phyloP scores from a whole-genome alignment of 23 tunicate genomes.

The Halocynthia roretzi region DNA sequence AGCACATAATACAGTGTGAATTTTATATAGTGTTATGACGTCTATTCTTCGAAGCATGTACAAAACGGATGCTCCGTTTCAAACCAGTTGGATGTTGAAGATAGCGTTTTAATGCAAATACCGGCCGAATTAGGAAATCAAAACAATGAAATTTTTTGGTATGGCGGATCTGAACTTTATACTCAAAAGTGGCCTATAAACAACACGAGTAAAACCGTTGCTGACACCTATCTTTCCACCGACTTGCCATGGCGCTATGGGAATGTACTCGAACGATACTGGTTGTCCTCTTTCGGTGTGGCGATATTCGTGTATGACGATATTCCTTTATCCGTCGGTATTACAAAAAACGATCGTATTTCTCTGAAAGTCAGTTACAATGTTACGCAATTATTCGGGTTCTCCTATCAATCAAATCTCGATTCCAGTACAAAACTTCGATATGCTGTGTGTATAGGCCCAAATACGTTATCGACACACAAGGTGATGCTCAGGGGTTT shows the following conservation, averaged over 20 bases:
- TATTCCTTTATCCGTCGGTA: constrained; percentile 37
- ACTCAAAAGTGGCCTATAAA: constrained; percentile 60
- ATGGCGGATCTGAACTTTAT: constrained; percentile 55
- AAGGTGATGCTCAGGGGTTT: constrained; percentile 27
- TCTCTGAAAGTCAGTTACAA: constrained; percentile 31
- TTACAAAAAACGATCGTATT: constrained; percentile 21
- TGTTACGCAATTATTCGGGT: neutral
- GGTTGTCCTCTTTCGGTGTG: constrained; percentile 43
- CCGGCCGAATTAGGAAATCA: neutral
- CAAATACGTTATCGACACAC: constrained; percentile 18
- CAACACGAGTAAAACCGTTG: neutral
- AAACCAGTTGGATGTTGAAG: constrained; percentile 18
- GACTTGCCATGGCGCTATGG: constrained; percentile 64
- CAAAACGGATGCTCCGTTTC: neutral
- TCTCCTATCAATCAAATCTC: neutral
- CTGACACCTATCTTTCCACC: constrained; percentile 28
- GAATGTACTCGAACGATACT: constrained; percentile 65
- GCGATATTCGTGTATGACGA: constrained; percentile 29
- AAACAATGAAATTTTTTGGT: constrained; percentile 33
- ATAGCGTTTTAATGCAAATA: constrained; percentile 28
- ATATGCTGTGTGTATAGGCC: constrained; percentile 34
- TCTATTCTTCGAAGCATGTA: neutral
- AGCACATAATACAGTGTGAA: too few relatives aligned
- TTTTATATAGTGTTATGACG: constrained; percentile 2
- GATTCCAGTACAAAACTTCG: neutral